phyloP scores from a whole-genome alignment of 2,113 vertebrate genomes.

The Periophthalmodon schlosseri region DNA sequence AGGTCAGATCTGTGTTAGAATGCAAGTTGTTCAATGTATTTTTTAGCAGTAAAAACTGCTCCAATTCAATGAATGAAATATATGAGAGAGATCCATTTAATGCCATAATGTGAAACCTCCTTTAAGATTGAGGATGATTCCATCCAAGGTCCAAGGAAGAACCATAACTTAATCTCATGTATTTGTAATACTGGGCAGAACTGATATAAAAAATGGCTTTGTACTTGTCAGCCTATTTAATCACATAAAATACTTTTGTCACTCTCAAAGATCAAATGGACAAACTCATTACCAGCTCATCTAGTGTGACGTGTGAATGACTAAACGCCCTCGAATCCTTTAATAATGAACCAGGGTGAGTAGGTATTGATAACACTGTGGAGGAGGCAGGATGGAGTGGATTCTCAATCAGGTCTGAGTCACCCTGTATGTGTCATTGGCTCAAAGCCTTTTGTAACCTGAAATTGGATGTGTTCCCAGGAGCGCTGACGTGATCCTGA shows the following conservation, averaged over 20 bases:
- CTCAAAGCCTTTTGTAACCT: not conserved
- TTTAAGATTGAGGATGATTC: too few species aligned
- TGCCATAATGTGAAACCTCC: too few species aligned
- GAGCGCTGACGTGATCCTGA: not conserved
- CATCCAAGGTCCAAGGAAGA: too few species aligned
- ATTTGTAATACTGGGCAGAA: too few species aligned
- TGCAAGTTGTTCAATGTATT: too few species aligned
- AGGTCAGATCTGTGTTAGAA: too few species aligned
- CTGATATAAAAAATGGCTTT: not conserved
- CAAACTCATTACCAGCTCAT: constrained; percentile 5
- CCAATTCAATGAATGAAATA: too few species aligned
- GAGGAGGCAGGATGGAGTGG: not conserved
- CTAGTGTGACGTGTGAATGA: not conserved
- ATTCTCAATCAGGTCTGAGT: constrained; percentile 9
- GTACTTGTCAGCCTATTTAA: not conserved
- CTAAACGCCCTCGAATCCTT: constrained; percentile 5
- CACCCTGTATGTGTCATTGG: constrained; percentile 29
- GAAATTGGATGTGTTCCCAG: not conserved
- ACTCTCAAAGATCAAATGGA: not conserved
- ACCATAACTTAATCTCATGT: too few species aligned
- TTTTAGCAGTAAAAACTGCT: too few species aligned
- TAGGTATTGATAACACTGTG: not conserved
- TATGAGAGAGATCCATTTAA: too few species aligned
- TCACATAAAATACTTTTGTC: not conserved
- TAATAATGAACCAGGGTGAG: not conserved